Percentiles rank a stretch among this genome's conserved stretches.
These are phyloP conservation scores for Acholoe squamosa DNA, from an alignment of 2,888 invertebrate genomes.

Conservation along the genomic window DNA sequence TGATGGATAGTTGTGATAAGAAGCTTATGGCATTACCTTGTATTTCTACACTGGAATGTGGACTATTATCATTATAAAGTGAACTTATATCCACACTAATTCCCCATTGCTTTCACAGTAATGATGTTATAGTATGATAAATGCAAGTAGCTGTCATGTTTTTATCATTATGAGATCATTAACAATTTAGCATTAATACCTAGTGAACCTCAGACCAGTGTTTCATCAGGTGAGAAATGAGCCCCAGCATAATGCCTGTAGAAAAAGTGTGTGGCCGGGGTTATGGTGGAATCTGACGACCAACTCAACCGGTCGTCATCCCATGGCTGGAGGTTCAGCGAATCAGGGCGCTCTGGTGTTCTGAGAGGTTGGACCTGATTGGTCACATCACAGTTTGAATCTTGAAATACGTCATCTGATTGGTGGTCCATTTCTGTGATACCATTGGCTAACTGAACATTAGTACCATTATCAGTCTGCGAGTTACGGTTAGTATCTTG, in stretches of 20 bases:
- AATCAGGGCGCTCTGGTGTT: constrained; percentile 55
- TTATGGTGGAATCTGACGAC: constrained; percentile 70
- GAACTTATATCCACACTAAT: too few species aligned
- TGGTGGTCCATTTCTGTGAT: constrained; percentile 15
- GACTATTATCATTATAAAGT: too few species aligned
- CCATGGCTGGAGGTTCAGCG: constrained; percentile 34
- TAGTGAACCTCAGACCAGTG: constrained; percentile 66
- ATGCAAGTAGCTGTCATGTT: too few species aligned
- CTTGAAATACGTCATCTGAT: constrained; percentile 28
- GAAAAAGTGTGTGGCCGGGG: constrained; percentile 61
- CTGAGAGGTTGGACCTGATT: constrained; percentile 17
- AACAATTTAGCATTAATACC: too few species aligned
- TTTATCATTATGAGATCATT: too few species aligned
- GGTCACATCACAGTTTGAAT: background rate
- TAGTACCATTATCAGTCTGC: background rate
- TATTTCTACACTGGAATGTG: background rate
- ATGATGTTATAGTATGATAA: too few species aligned
- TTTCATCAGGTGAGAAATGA: constrained; percentile 69
- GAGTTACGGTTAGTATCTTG: background rate
- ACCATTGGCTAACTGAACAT: background rate
- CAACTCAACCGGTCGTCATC: constrained; percentile 65
- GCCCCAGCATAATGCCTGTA: constrained; percentile 63
- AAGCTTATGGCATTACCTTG: too few species aligned
- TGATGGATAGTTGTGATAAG: too few species aligned
- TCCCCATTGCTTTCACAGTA: too few species aligned